Evolutionary conservation across 2,797 vertebrate genomes (phyloP), one percentile per base, ranked within the genome.

Genomic region (Scleropages formosus): DNA sequence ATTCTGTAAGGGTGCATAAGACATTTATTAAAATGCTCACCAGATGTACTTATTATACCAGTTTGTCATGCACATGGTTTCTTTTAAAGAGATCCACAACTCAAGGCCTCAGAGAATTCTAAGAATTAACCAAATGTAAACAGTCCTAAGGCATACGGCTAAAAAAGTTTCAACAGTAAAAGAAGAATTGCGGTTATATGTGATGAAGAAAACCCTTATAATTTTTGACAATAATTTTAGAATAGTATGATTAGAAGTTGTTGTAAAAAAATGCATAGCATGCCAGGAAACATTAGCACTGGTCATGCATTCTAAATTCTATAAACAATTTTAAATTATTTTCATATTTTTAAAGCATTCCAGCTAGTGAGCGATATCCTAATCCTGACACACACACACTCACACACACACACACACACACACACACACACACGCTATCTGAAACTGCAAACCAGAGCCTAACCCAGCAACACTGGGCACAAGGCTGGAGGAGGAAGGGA

Each of bases 21-120:
- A 56, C 27, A 75, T 26, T 24, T 58, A 26, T 75, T 59, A 47
- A 59, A 72, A 72, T 75, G n/a, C 58, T 44, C 22, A 69, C 53
- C 58, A 75, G 20, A 61, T 51, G 74, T 49, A 63, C 61, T 73
- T 73, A 60, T 11, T 49, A 20, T 16, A 53, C 59, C 22, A 27
- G 24, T 68, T 70, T 75, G 18, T 70, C 39, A 49, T 49, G 27
- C 59, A 63, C 44, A 63, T 76, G 66, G 59, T 70, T 63, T 63
- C 27, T n/a, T 3, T 63, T 76, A 20, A 26, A 70, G 9, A 76
- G n/a, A 39, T 70, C 26, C 16, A 70, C 53, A 70, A 31, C 26
- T 70, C 66, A 27, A 26, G n/a, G 74, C 27, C 39, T 47, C 15
- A 10, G 58, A 68, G 59, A 13, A 10, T 8, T 62, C 58, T 13